Base-by-base conservation (phyloP, 2,888 invertebrate species). In the Xestobium rufovillosum region DNA sequence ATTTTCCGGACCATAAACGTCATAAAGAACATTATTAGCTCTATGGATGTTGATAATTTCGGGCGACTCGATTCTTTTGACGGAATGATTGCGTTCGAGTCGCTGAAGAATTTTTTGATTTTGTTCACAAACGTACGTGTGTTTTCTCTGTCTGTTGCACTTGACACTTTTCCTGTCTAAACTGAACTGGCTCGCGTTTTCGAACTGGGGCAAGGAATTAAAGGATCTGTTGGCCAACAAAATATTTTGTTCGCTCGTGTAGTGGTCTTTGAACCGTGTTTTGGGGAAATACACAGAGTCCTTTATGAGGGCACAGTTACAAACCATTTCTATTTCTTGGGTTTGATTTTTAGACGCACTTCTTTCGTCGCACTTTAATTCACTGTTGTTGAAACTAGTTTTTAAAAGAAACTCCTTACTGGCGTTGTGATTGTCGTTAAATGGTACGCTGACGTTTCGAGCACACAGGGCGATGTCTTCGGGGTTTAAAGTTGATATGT, bases 121-220 rank as follows among this genome's bases (percentile, higher is more conserved):
- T 47, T 70, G 70, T 47, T 71, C 71, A 53, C 70, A 70, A 38
- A 61, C 66, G 51, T 68, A 69, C 19, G 68, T 66, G 52, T 70
- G 70, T 42, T 52, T 50, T 12, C 41, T 29, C 15, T 40, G 44
- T 10, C 30, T 34, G 19, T 36, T 30, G 33, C 40, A 41, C 36
- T 49, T 52, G 14, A 45, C 49, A 4, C 45, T 40, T 47, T 59
- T 58, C 34, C 66, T 59, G 55, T 72, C 72, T 52, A 72, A 52
- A 47, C 70, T 69, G 49, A 65, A 69, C 45, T 70, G 68, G 44
- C 54, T 60, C 39, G 54, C n/a, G n/a, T n/a, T n/a, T n/a, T n/a
- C n/a, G n/a, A n/a, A n/a, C n/a, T n/a, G n/a, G n/a, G n/a, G n/a
- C n/a, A 14, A 14, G 10, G 14, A 14, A 30, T 30, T 14, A 13